These are phyloP conservation scores for Drosophila ercepeae DNA, from an alignment of 1,140 invertebrate genomes.

Conservation along the genomic window DNA sequence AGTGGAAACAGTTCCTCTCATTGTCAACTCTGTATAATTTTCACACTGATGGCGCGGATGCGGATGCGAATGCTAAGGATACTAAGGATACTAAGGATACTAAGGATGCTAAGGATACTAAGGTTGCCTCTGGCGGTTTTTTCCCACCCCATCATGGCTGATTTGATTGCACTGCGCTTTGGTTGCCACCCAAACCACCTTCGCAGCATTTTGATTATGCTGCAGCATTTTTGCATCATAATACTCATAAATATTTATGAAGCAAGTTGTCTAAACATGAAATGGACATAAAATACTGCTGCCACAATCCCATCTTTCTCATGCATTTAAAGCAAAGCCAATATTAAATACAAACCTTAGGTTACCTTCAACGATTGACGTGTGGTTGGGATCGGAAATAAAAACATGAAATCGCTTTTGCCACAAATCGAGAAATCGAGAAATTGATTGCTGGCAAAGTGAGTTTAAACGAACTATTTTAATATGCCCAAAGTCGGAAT, in stretches of 20 bases:
- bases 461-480: slow-evolving; percentile 35
- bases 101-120: slow-evolving; percentile 6
- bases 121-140: slow-evolving; percentile 11
- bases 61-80: background rate
- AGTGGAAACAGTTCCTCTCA: slow-evolving; percentile 32
- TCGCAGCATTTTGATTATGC: slow-evolving; percentile 47
- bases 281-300: slow-evolving; percentile 19
- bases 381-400: slow-evolving; percentile 5
- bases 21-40: slow-evolving; percentile 64
- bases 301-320: slow-evolving; percentile 2
- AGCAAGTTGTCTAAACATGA: slow-evolving; percentile 33
- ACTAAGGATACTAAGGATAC: slow-evolving; percentile 1
- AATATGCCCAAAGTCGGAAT: slow-evolving; percentile 21
- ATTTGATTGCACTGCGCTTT: slow-evolving; percentile 66
- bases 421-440: background rate
- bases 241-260: slow-evolving; percentile 76
- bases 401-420: slow-evolving; percentile 40
- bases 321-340: slow-evolving; percentile 28
- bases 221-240: slow-evolving; percentile 58
- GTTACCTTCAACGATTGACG: slow-evolving; percentile 3
- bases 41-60: slow-evolving; percentile 44
- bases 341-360: slow-evolving; percentile 33
- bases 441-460: slow-evolving; percentile 33
- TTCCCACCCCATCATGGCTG: slow-evolving; percentile 29
- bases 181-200: background rate